Evolutionary conservation across 2,797 vertebrate genomes (phyloP).

Genomic region (Cyclura pinguis): DNA sequence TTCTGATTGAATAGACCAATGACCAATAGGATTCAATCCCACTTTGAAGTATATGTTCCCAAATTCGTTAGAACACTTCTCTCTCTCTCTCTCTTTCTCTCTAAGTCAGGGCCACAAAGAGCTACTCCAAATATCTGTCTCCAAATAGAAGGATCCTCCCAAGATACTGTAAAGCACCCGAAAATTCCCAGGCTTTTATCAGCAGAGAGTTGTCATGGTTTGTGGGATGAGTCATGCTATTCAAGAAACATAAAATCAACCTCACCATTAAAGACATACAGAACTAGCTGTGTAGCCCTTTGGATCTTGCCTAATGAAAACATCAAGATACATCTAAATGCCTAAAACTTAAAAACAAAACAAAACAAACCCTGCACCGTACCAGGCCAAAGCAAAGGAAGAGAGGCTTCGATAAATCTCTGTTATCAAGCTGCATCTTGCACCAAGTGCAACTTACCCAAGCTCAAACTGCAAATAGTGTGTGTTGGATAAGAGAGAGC

Average conservation of each 20-base stretch:
- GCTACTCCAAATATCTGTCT: not conserved
- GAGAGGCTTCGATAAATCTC: not conserved
- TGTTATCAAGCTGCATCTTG: not conserved
- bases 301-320: not conserved
- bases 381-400: not conserved
- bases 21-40: no score
- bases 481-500: not conserved
- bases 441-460: not conserved
- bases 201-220: fast-evolving
- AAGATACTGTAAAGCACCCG: not conserved
- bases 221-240: not conserved
- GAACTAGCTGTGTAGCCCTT: not conserved
- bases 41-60: no score
- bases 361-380: not conserved
- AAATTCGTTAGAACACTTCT: no score
- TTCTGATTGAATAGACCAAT: no score
- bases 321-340: not conserved
- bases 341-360: no score
- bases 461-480: not conserved
- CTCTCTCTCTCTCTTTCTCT: no score
- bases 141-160: not conserved
- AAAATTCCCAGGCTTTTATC: not conserved
- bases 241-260: not conserved
- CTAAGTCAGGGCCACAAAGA: not conserved
- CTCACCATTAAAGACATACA: not conserved